Conservation (phyloP, 1,140 invertebrate genomes). For the Monochamus saltuarius region DNA sequence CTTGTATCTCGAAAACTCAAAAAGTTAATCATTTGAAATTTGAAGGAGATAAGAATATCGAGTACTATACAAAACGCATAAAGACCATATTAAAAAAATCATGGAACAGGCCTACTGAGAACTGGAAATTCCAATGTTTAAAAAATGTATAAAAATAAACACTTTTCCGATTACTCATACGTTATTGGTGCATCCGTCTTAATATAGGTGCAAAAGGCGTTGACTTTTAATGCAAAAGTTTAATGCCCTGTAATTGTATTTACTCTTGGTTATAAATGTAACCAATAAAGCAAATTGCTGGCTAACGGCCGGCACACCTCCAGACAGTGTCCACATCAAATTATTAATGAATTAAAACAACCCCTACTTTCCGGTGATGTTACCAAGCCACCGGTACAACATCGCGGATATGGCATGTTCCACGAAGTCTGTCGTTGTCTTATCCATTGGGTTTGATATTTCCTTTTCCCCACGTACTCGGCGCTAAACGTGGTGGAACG, state of each 20-base stretch:
- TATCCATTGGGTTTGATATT: neutral
- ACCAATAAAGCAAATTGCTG: neutral
- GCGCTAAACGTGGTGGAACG: slow-evolving; percentile 7
- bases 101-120: no score
- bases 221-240: neutral
- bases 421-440: neutral
- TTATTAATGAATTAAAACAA: slow-evolving; percentile 20
- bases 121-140: no score
- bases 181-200: no score
- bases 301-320: slow-evolving; percentile 16
- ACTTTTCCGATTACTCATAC: no score
- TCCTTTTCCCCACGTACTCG: slow-evolving; percentile 1
- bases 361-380: slow-evolving; percentile 6
- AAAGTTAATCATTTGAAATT: no score
- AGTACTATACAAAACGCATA: no score
- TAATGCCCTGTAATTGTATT: neutral
- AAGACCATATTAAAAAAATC: no score
- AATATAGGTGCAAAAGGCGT: neutral
- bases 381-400: neutral
- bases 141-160: no score
- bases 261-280: neutral
- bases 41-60: no score
- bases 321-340: slow-evolving; percentile 13
- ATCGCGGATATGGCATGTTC: neutral
- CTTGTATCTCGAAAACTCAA: no score